These are phyloP conservation scores for Saccostrea glomerata DNA, from an alignment of 1,140 invertebrate genomes.

Conservation along the genomic window DNA sequence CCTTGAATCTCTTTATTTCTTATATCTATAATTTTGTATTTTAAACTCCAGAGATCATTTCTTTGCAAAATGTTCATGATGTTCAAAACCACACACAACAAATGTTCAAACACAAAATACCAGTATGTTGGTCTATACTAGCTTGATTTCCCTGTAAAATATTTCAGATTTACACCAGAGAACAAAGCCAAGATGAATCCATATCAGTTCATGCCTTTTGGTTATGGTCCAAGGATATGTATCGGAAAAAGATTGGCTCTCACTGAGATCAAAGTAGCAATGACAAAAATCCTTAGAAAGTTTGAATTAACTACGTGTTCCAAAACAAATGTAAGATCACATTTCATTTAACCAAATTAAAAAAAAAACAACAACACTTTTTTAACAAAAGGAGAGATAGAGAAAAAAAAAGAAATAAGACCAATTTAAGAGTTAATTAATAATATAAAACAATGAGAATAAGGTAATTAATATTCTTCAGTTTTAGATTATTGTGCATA, in stretches of 20 bases:
- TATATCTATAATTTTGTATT: too few relatives aligned
- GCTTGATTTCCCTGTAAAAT: not conserved
- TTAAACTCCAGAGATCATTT: too few relatives aligned
- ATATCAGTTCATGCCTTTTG: slow-evolving; percentile 82
- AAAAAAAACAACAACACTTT: not conserved
- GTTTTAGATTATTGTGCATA: too few relatives aligned
- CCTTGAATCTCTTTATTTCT: too few relatives aligned
- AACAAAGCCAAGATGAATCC: slow-evolving; percentile 75
- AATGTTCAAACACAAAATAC: too few relatives aligned
- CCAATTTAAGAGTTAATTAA: too few relatives aligned
- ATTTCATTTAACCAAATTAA: too few relatives aligned
- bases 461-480: too few relatives aligned
- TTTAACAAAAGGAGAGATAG: too few relatives aligned
- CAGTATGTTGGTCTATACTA: not conserved
- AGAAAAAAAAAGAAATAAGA: too few relatives aligned
- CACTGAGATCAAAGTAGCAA: slow-evolving; percentile 56
- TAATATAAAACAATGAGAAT: too few relatives aligned
- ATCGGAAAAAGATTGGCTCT: slow-evolving; percentile 59
- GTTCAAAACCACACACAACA: not conserved
- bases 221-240: slow-evolving; percentile 82
- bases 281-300: slow-evolving; percentile 55
- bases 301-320: slow-evolving; percentile 48
- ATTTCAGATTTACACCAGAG: slow-evolving; percentile 60
- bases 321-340: slow-evolving; percentile 52
- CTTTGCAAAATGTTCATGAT: too few relatives aligned